A percentile compares a stretch with the other conserved stretches of the same genome.
phyloP scores from a whole-genome alignment of 2,888 invertebrate species.

The Steinernema scapterisci region DNA sequence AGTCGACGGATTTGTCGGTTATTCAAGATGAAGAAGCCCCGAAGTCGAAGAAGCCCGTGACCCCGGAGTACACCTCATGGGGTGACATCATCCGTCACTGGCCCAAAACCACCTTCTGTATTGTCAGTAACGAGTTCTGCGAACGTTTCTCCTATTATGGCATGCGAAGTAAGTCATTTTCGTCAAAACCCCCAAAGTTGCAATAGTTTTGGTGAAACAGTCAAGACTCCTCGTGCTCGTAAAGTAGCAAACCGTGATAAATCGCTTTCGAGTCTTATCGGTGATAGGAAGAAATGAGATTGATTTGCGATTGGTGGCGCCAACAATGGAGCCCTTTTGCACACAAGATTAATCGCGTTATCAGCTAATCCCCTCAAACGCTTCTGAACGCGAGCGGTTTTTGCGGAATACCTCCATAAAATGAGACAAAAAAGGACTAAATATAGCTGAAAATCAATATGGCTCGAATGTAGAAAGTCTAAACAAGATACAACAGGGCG shows the following conservation, averaged over 20 bases:
- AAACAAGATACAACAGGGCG: neutral
- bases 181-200: neutral
- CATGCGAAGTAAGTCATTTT: constrained; percentile 78
- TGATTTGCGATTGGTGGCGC: neutral
- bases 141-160: constrained; percentile 97
- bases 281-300: neutral
- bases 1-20: neutral
- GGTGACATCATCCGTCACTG: constrained; percentile 39
- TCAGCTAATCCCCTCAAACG: constrained; percentile 14
- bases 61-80: constrained; percentile 14
- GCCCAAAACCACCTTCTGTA: constrained; percentile 70
- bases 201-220: neutral
- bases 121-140: constrained; percentile 94
- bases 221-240: neutral
- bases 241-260: constrained; percentile 10
- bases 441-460: neutral
- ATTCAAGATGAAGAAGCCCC: neutral
- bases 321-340: constrained; percentile 1
- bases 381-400: neutral
- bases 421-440: neutral
- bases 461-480: neutral
- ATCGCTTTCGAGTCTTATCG: neutral
- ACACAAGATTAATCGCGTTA: neutral
- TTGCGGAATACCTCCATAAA: neutral
- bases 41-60: neutral